Evolutionary conservation across 2,113 vertebrate genomes (phyloP), one percentile per base, ranked within the genome.

Genomic region (Naja naja): DNA sequence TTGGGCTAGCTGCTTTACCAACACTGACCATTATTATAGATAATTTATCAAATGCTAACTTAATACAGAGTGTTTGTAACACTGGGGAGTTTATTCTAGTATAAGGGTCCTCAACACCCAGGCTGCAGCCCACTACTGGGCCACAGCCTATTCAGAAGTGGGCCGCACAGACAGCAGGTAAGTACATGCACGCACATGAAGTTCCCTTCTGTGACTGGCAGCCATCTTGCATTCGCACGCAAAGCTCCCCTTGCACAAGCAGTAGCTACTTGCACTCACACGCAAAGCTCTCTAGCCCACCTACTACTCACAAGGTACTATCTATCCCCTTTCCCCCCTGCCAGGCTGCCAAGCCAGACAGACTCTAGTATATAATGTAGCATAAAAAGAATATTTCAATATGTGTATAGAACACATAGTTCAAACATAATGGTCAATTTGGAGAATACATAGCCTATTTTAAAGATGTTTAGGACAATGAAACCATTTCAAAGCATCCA

Each of bases 151-250:
- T 69, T 34, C 1, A 14, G 30, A 34, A 69, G 4, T 69, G 64
- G 30, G 30, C 1, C 3, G 0, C 0, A 0, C 30, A 69, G 64
- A 30, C 20, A 23, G 22, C 9, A 1, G 3, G 58, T 27, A 3
- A 60, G 25, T 9, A 1, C 64, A 18, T 34, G 64, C 12, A 18
- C 5, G 11, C 4, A 34, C 0, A 16, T 16, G 30, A n/a, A n/a
- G 30, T 14, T 69, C 11, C 14, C 30, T 34, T 1, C 0, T 16
- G 14, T 18, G 30, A 69, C 14, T 2, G 2, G 64, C 2, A 5
- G 64, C 14, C 64, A 34, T 18, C 64, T 69, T 69, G n/a, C 64
- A 69, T 5, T 69, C 64, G 4, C 30, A 2, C n/a, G 2, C n/a
- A 34, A 69, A 69, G 2, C 30, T 69, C 64, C 14, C 14, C 64